These are phyloP conservation scores for Haemorhous mexicanus DNA, from an alignment of 2,113 vertebrate species.

Conservation along the genomic window DNA sequence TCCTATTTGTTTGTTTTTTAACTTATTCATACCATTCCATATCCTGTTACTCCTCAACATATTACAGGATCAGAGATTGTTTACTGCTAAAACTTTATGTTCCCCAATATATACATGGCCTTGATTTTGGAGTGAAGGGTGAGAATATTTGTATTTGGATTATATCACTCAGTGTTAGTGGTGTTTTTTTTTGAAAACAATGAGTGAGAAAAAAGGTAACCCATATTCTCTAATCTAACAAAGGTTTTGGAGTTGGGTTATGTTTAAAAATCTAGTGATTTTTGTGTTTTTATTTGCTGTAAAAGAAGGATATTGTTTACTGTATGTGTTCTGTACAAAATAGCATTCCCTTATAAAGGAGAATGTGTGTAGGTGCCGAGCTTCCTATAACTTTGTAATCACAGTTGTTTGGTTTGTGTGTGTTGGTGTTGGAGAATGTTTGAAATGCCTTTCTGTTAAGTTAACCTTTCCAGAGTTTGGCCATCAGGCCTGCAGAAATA, in stretches of 20 bases:
- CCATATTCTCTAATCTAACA: not conserved
- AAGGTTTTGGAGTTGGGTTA: not conserved
- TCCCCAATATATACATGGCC: not conserved
- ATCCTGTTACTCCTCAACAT: not conserved
- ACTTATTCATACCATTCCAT: not conserved
- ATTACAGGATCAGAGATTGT: not conserved
- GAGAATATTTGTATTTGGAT: not conserved
- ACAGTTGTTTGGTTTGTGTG: not conserved
- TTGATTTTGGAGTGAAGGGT: not conserved
- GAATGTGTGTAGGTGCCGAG: not conserved
- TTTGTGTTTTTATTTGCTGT: not conserved
- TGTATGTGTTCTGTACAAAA: not conserved
- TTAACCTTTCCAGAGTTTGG: not conserved
- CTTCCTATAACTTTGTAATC: not conserved
- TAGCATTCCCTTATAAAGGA: not conserved
- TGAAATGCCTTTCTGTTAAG: not conserved
- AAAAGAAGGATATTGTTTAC: not conserved
- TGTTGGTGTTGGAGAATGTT: slow-evolving; percentile 10
- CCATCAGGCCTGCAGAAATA: not conserved
- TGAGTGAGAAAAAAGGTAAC: not conserved
- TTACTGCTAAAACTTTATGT: not conserved
- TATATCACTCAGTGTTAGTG: not conserved
- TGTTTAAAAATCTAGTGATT: not conserved
- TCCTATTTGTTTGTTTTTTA: not conserved
- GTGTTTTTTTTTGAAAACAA: not conserved